Base-by-base conservation (phyloP, 2,888 invertebrate genomes). In the Villa cingulata region DNA sequence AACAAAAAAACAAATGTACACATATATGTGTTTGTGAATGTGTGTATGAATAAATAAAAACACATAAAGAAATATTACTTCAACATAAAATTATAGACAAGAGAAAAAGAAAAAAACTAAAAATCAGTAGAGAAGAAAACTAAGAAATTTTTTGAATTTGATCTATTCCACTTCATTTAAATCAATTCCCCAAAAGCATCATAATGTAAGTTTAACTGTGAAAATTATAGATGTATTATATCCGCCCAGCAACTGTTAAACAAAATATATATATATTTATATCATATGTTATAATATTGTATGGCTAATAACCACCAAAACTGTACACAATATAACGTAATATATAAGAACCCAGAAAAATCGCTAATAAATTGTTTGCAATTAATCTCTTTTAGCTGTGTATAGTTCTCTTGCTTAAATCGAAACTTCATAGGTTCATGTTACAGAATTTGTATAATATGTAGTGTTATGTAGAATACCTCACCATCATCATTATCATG, bases 181-280 rank as follows among this genome's bases (percentile, higher is more conserved):
- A 46, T 46, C 46, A 46, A 46, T 46, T 46, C 19, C 29, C 23
- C 23, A 23, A 23, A 23, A 23, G 7, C 23, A 23, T 6, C 4
- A 23, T 6, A 23, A 23, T 6, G 7, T 6, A 41, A 41, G 27
- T 37, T 41, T 41, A 46, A 46, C 46, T 46, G 46, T 46, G 46
- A 46, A 46, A 46, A 46, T 46, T 41, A n/a, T n/a, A 41, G 41
- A 41, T 41, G 37, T 41, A 46, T 46, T 41, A 36, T n/a, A 19
- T 37, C 41, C 46, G 29, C 46, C 46, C 37, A 37, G 34, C 9
- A 37, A 41, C 41, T 37, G 37, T 20, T 29, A 42, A 46, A 46
- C 46, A 46, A 46, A 46, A 46, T 41, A 41, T 34, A 23, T 27
- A 27, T 16, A 32, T 12, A 32, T 32, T 32, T 7, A 4, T 32